Conservation (phyloP, 2,888 invertebrate species). For the Griposia aprilina region DNA sequence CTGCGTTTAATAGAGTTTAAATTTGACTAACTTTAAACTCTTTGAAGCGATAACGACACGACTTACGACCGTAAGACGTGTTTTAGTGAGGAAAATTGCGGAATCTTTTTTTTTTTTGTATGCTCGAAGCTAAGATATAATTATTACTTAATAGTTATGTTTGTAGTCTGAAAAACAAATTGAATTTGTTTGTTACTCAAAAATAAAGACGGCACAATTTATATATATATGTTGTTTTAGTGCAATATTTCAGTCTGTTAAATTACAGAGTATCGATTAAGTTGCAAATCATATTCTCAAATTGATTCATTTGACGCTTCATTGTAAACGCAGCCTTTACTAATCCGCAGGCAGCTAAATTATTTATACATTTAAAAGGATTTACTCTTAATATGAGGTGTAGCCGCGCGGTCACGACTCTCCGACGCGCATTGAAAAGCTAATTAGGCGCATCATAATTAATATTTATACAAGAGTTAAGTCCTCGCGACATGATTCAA, state of each 20-base stretch:
- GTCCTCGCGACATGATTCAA: slow-evolving; percentile 23
- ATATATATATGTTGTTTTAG: not conserved
- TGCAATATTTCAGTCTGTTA: not conserved
- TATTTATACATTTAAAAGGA: slow-evolving; percentile 90
- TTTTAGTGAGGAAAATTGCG: not conserved
- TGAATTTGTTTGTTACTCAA: not conserved
- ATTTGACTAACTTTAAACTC: not conserved
- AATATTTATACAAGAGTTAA: slow-evolving; percentile 65
- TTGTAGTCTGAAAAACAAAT: not conserved
- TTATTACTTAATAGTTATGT: not conserved
- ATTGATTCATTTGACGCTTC: slow-evolving; percentile 43
- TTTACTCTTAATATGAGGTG: slow-evolving; percentile 89
- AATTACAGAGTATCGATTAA: not conserved
- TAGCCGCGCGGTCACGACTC: slow-evolving; percentile 88
- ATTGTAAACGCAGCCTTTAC: slow-evolving; percentile 72
- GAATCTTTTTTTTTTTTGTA: not conserved
- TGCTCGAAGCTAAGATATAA: not conserved
- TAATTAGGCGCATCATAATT: slow-evolving; percentile 80
- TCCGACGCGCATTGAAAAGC: slow-evolving; percentile 78
- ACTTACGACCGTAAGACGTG: not conserved
- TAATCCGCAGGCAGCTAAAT: slow-evolving; percentile 87
- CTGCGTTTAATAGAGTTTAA: not conserved
- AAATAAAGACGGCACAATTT: not conserved
- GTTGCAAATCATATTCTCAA: not conserved
- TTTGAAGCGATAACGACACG: no score